Evolutionary conservation across 2,797 vertebrate species (phyloP).

Genomic region (Pseudochromis fuscus): DNA sequence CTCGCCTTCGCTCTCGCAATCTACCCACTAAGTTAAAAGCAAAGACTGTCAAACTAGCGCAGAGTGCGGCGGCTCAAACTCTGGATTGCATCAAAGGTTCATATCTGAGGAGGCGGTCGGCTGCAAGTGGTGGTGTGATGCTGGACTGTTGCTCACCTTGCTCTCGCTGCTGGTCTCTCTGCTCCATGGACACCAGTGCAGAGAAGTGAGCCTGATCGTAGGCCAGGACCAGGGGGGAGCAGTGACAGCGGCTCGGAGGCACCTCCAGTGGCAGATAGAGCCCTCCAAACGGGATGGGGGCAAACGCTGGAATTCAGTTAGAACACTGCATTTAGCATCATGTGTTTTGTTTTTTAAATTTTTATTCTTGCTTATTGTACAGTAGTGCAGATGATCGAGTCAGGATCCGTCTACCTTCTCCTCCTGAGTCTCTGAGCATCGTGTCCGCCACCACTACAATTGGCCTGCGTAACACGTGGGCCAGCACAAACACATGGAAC

Average conservation of each 20-base stretch:
- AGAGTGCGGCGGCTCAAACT: conserved; percentile 1
- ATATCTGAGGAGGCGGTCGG: not conserved
- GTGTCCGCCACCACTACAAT: conserved; percentile 98
- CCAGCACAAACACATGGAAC: conserved; percentile 97
- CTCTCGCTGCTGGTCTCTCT: conserved; percentile 97
- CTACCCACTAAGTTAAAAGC: conserved; percentile 43
- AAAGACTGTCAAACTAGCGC: conserved; percentile 32
- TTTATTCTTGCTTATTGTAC: not conserved
- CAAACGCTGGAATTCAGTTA: conserved; percentile 88
- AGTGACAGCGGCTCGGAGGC: conserved; percentile 95
- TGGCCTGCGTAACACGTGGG: conserved; percentile 93
- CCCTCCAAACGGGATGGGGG: conserved; percentile 97
- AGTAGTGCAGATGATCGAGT: not conserved
- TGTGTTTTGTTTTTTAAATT: not conserved
- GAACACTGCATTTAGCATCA: not conserved
- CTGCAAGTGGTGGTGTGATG: not conserved
- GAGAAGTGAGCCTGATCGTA: conserved; percentile 99
- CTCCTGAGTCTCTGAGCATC: conserved; percentile 97
- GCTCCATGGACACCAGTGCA: conserved; percentile 98
- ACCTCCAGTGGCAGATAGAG: conserved; percentile 98
- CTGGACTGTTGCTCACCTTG: conserved; percentile 88
- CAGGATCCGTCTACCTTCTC: conserved; percentile 87
- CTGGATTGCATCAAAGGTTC: not conserved
- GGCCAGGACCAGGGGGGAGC: conserved; percentile 96
- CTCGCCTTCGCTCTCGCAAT: conserved; percentile 44